phyloP scores from a whole-genome alignment of 2,888 invertebrate species.

The Stenichneumon culpator region DNA sequence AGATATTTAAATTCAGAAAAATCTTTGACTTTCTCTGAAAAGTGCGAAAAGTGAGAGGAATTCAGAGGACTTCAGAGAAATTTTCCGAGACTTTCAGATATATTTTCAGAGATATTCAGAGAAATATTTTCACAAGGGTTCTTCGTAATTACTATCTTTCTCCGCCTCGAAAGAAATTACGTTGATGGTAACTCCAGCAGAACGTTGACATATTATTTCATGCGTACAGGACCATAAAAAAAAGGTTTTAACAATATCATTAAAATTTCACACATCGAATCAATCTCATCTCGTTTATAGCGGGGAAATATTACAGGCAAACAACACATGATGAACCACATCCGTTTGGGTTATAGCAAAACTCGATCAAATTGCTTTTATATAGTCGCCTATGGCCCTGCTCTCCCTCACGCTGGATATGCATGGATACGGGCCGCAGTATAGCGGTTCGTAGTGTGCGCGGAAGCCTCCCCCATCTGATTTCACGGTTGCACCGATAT shows the following conservation, averaged over 20 bases:
- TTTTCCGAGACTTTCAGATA: too few relatives aligned
- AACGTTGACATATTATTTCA: too few relatives aligned
- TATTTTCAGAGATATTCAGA: too few relatives aligned
- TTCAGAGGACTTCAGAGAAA: not conserved
- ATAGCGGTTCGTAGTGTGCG: not conserved
- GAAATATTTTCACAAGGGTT: too few relatives aligned
- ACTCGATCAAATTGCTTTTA: not conserved
- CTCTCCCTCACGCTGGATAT: not conserved
- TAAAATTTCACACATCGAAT: not conserved
- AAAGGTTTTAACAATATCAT: not conserved
- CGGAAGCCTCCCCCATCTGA: not conserved
- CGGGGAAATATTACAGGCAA: not conserved
- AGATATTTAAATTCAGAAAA: too few relatives aligned
- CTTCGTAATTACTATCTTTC: too few relatives aligned
- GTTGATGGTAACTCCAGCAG: too few relatives aligned
- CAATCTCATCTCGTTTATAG: not conserved
- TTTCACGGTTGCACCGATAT: not conserved
- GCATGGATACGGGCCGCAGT: not conserved
- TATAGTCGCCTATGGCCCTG: constrained; percentile 1
- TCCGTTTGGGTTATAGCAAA: not conserved
- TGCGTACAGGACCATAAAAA: not conserved
- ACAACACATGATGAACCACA: constrained; percentile 4
- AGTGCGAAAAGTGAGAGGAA: too few relatives aligned
- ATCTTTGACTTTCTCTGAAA: too few relatives aligned
- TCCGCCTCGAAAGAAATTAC: too few relatives aligned